Percentiles rank a stretch among this genome's conserved stretches.
phyloP scores from a whole-genome alignment of 2,888 invertebrate species.

The Hypomecis atomaria region DNA sequence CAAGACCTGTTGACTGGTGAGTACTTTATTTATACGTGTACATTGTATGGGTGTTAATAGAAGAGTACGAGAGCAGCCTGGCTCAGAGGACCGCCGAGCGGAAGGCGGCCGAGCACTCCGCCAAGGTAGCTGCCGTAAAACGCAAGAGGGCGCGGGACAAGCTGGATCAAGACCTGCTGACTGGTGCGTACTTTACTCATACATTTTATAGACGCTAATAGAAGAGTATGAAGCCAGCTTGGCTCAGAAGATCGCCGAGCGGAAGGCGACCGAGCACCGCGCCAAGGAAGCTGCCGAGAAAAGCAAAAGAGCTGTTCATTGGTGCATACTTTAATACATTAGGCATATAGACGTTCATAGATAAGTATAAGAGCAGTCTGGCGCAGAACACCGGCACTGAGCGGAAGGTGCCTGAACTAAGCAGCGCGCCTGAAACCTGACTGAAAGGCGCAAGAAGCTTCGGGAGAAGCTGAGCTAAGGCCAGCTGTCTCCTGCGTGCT shows the following conservation, averaged over 20 bases:
- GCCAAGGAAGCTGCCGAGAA: conserved; percentile 74
- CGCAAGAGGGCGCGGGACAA: conserved; percentile 76
- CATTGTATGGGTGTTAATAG: too few species aligned
- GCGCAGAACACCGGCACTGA: too few species aligned
- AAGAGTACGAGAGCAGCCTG: too few species aligned
- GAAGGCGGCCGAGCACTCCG: conserved; percentile 77
- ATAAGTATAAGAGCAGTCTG: too few species aligned
- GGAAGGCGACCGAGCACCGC: conserved; percentile 79
- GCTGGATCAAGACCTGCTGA: conserved; percentile 69
- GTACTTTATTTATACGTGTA: background rate
- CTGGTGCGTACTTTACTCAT: too few species aligned
- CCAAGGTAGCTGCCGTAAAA: conserved; percentile 73
- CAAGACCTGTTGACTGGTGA: conserved; percentile 73
- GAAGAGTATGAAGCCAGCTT: conserved; percentile 84
- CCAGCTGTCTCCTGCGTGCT: too few species aligned
- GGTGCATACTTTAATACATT: conserved; percentile 54
- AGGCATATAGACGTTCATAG: too few species aligned
- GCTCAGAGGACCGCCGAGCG: conserved; percentile 46
- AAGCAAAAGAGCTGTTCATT: conserved; percentile 72
- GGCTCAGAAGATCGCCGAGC: conserved; percentile 75
- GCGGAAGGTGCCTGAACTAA: too few species aligned
- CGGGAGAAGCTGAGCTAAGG: too few species aligned
- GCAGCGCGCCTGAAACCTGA: too few species aligned
- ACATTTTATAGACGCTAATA: conserved; percentile 65
- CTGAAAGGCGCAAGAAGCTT: too few species aligned